Percentiles rank a stretch among this genome's conserved stretches.
Evolutionary conservation across 2,797 vertebrate species (phyloP).

Genomic region (Sebastes glaucus): DNA sequence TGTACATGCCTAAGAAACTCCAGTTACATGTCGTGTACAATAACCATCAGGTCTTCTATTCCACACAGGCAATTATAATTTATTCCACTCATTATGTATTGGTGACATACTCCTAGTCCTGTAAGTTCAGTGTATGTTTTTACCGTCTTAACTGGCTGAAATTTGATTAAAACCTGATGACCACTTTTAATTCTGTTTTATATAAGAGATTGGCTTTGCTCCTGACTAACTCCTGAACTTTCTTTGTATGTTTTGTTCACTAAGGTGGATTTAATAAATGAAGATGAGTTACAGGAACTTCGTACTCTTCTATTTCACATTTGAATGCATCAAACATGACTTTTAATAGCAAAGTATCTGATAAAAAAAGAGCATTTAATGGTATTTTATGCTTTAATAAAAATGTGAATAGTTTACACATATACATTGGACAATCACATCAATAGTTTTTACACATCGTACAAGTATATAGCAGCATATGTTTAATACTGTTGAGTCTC

Average conservation of each 20-base stretch:
- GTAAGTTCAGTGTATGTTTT: background rate
- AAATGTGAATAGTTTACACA: slow-evolving; percentile 89
- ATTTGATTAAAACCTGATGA: background rate
- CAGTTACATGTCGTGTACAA: background rate
- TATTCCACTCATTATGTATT: slow-evolving; percentile 14
- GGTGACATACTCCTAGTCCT: background rate
- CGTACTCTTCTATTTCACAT: background rate
- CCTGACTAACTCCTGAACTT: background rate
- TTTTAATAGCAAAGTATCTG: background rate
- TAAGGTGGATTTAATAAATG: slow-evolving; percentile 62
- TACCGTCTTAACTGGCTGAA: background rate
- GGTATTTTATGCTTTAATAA: slow-evolving; percentile 86
- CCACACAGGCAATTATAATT: background rate
- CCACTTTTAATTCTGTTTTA: slow-evolving; percentile 24
- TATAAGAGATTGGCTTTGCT: background rate
- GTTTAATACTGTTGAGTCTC: slow-evolving; percentile 87
- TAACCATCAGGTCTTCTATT: background rate
- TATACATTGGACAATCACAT: slow-evolving; percentile 84
- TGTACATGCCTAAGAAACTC: background rate
- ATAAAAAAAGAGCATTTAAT: background rate
- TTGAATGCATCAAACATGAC: background rate
- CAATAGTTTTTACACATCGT: slow-evolving; percentile 86
- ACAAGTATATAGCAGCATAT: slow-evolving; percentile 88
- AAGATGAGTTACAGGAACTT: background rate
- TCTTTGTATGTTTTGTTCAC: slow-evolving; percentile 20